Evolutionary conservation across 2,797 vertebrate species (phyloP).

Genomic region (Mareca penelope): DNA sequence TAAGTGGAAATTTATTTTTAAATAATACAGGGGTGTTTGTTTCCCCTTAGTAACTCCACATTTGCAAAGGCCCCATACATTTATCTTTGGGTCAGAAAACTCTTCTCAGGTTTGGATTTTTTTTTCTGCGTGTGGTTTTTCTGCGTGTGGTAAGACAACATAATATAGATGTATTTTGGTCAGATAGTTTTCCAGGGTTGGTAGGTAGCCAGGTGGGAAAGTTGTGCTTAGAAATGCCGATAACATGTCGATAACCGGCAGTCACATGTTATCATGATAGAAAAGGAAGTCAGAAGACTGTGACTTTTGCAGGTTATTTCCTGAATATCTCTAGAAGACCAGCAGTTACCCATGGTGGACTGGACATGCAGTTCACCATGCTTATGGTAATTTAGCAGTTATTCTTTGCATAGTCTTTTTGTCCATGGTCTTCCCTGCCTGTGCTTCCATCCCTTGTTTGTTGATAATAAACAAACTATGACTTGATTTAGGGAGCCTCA

Average conservation of each 20-base stretch:
- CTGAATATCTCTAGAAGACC: background rate
- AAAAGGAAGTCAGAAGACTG: background rate
- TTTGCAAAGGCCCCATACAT: background rate
- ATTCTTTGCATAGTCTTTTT: background rate
- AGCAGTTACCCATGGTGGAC: background rate
- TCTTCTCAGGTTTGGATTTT: slow-evolving; percentile 1
- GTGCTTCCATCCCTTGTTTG: background rate
- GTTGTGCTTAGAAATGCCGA: background rate
- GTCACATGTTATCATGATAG: background rate
- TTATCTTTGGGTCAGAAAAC: background rate
- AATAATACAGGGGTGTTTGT: slow-evolving; percentile 11
- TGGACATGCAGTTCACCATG: background rate
- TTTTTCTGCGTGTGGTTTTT: background rate
- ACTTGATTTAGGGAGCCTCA: background rate
- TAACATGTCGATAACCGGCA: background rate
- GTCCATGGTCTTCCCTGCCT: background rate
- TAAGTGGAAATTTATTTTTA: slow-evolving; percentile 42
- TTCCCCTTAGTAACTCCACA: slow-evolving; percentile 27
- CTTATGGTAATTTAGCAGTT: background rate
- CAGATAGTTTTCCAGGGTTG: background rate
- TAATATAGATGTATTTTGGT: background rate
- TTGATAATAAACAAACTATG: background rate
- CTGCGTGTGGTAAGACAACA: background rate
- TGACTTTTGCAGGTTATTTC: background rate
- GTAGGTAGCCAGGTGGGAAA: background rate